Evolutionary conservation across 1,140 invertebrate genomes (phyloP), one percentile per base, ranked within the genome.

Genomic region (Solenopsis fugax): DNA sequence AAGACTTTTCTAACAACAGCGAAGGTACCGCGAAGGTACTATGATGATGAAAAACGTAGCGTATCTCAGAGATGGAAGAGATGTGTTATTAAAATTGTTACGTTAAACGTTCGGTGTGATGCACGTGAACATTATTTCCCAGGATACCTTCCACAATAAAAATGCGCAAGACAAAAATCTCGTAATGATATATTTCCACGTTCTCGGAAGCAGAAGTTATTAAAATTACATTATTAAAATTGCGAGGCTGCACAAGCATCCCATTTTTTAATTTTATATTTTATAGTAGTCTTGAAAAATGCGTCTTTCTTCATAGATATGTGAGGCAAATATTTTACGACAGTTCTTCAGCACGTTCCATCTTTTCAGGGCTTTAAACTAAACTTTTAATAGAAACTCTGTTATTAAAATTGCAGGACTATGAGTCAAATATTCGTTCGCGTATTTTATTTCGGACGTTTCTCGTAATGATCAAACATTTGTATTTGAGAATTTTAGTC

Each of bases 1-100:
- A 77, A 65, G 34, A 76, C 81, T 87, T 88, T 89, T 89, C 71
- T 82, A 87, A 89, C 76, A 85, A 89, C 16, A 65, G 37, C 54
- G 29, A 62, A 0, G 12, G 34, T 10, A 75, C 24, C 9, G 41
- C 45, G 34, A 65, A 29, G 29, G 12, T 78, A 65, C 77, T 78
- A 85, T 54, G 24, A 85, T 6, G 16, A 52, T 37, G 37, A 64
- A 45, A 75, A 81, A 37, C 29, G 16, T 58, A 16, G 21, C 21
- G 16, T 29, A 37, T 48, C n/a, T 34, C 37, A 9, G 13, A 73
- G 16, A 73, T 9, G 41, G 41, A 50, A 18, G n/a, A 60, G 29
- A 73, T 34, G 21, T 81, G 34, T 81, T 45, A 72, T 82, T 82
- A 82, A 73, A 82, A 72, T 58, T 54, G n/a, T 69, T 37, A 16